Evolutionary conservation across 37 sponge, comb jelly and placozoan genomes (phyloP), one percentile per base, ranked within the genome.

Genomic region (Eunapius fragilis): DNA sequence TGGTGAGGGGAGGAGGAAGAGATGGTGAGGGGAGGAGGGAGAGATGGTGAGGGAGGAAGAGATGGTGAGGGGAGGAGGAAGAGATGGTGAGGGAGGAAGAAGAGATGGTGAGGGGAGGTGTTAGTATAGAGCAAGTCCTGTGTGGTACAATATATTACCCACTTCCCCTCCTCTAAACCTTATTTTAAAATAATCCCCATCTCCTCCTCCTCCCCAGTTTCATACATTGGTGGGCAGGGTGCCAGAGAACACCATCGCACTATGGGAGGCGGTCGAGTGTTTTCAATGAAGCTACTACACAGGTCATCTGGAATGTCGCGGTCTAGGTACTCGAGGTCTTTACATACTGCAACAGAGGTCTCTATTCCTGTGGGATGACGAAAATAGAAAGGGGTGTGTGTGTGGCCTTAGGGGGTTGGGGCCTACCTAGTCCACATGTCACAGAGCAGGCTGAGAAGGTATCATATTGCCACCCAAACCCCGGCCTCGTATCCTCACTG

Each of bases 361-460:
- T 71, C 26, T 17, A 85, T 3, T 3, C 86, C 82, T 45, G 37
- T 0, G n/a, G 0, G 71, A 7, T 19, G 2, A 69, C 41, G 12
- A 0, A 37, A 72, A 37, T 24, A 26, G 38, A 33, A 37, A 50
- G 11, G 50, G 25, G 14, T 74, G 70, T 72, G 49, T 37, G 30
- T 72, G 72, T 71, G 23, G 37, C 26, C 41, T n/a, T n/a, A n/a
- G n/a, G n/a, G n/a, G 45, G 31, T 78, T 37, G 69, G 0, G 41
- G 7, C 76, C 82, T 75, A 74, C 72, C 82, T 34, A 35, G 28
- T 6, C 92, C 89, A 77, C 92, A 92, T 2, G 77, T 77, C 22
- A 88, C 89, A n/a, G 92, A 88, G 74, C 92, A 92, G 9, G 47
- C 24, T 27, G 76, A 41, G 71, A 76, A 74, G 24, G 80, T 50